Percentiles rank a stretch among this genome's conserved stretches.
Conservation (phyloP, 2,797 vertebrate species). For the Hemitrygon akajei region DNA sequence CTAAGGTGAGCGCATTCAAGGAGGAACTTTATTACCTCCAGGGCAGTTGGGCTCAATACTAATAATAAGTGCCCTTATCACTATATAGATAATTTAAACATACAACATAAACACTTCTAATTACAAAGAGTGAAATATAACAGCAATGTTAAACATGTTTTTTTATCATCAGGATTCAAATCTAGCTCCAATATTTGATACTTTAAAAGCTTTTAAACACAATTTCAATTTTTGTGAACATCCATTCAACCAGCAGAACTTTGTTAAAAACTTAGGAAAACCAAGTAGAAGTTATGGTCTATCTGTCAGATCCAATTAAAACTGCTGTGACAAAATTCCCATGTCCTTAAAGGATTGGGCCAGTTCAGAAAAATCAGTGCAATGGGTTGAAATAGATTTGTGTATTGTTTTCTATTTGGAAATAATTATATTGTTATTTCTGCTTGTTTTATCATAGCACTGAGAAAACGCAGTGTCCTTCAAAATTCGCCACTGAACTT, state of each 20-base stretch:
- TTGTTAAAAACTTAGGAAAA: background rate
- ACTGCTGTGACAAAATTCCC: background rate
- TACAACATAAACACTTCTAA: background rate
- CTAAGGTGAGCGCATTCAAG: background rate
- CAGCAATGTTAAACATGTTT: background rate
- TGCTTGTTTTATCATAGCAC: background rate
- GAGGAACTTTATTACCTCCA: background rate
- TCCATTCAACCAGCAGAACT: background rate
- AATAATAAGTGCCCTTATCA: background rate
- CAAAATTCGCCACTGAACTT: background rate
- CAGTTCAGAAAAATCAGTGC: background rate
- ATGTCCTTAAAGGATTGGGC: background rate
- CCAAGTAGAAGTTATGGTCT: background rate
- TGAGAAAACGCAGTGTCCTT: background rate
- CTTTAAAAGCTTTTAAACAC: background rate
- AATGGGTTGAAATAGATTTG: background rate
- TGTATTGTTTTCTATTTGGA: background rate
- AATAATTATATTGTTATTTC: background rate
- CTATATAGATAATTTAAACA: background rate
- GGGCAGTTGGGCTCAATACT: background rate
- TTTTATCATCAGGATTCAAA: background rate
- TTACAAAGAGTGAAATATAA: constrained; percentile 6
- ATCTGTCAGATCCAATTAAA: background rate
- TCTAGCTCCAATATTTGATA: background rate
- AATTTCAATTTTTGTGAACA: background rate